Base-by-base conservation (phyloP, 1,140 invertebrate species). In the Zaprionus nigranus region DNA sequence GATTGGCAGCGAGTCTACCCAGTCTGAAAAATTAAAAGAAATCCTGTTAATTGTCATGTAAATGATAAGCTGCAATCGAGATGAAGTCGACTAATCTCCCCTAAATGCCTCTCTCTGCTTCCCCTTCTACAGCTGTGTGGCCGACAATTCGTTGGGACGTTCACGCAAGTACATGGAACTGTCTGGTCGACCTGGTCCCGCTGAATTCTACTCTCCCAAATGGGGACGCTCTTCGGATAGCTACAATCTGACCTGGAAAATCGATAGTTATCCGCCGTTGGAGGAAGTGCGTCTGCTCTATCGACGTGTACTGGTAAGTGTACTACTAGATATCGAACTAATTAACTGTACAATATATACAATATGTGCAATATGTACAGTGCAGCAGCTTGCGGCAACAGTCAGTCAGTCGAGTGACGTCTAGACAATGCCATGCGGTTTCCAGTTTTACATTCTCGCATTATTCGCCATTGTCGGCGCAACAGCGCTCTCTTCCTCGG, bases 61-160 rank as follows among this genome's bases (percentile, higher is more conserved):
- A 51, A 51, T 51, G 46, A 51, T 51, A 51, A 24, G 46, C 46
- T 24, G 46, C 20, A 51, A 51, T 51, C 46, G 20, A 51, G 46
- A 51, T 51, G 5, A 51, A 51, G 46, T 24, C 12, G 20, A 51
- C 46, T 24, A 11, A 51, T 7, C n/a, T 22, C 9, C 11, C 5
- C 4, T 13, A 30, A 30, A 30, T 30, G 5, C 30, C 30, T 34
- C n/a, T 57, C 11, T 20, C 13, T 34, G 11, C 17, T 17, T 57
- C 2, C 34, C 43, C 9, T 20, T n/a, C 13, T 51, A 68, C 93
- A 96, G 95, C 72, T 96, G 96, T 81, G 94, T 95, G 24, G 96
- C 96, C 0, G 94, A 95, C 82, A 96, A 96, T 92, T 95, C 94
- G 51, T 93, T 96, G 43, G 96, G 96, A 30, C 93, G 95, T 3